A percentile compares a stretch with the other conserved stretches of the same genome.
Evolutionary conservation across 2,888 invertebrate species (phyloP).

Genomic region (Polylopha cassiicola): DNA sequence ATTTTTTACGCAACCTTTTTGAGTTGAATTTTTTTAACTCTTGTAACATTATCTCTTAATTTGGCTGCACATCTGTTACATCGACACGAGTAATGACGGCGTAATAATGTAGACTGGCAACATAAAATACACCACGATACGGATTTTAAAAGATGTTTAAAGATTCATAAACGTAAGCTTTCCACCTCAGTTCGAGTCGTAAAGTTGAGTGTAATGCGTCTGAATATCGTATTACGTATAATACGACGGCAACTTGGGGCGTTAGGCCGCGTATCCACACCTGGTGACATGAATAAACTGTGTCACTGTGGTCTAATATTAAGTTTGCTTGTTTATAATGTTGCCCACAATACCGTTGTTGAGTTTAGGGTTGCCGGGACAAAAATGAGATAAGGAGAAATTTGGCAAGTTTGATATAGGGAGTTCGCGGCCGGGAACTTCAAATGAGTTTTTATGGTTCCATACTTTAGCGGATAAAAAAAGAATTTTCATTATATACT

Average conservation of each 20-base stretch:
- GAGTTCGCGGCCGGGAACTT: slow-evolving; percentile 18
- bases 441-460: slow-evolving; percentile 19
- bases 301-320: slow-evolving; percentile 59
- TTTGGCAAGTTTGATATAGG: slow-evolving; percentile 18
- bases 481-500: too few species aligned
- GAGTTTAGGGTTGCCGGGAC: slow-evolving; percentile 18
- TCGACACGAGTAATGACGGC: slow-evolving; percentile 8
- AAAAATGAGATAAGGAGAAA: slow-evolving; percentile 20
- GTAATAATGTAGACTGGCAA: slow-evolving; percentile 22
- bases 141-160: slow-evolving; percentile 68
- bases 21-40: too few species aligned
- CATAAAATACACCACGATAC: slow-evolving; percentile 47
- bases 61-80: not conserved
- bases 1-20: too few species aligned
- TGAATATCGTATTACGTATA: slow-evolving; percentile 58
- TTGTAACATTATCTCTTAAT: too few species aligned
- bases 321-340: slow-evolving; percentile 57
- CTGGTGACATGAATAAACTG: slow-evolving; percentile 68
- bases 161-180: slow-evolving; percentile 69
- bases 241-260: slow-evolving; percentile 54
- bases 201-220: slow-evolving; percentile 67
- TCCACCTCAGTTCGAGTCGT: slow-evolving; percentile 61
- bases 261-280: slow-evolving; percentile 62
- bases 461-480: slow-evolving; percentile 10
- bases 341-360: slow-evolving; percentile 24